These are phyloP conservation scores for Antigone vipio DNA, from an alignment of 2,113 vertebrate genomes.

Conservation along the genomic window DNA sequence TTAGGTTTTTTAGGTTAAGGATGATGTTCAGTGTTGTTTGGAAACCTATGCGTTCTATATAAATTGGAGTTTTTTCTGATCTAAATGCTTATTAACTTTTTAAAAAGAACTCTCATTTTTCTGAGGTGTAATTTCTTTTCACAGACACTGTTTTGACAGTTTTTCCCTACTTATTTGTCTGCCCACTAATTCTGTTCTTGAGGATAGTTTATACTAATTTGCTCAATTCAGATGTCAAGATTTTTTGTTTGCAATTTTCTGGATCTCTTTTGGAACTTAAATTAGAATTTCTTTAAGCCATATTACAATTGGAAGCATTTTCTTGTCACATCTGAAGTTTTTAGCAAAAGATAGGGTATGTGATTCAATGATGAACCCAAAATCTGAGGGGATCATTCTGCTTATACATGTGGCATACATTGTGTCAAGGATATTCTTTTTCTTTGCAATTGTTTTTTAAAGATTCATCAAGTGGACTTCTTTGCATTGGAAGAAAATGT, in stretches of 20 bases:
- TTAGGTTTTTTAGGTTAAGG: background rate
- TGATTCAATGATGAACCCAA: background rate
- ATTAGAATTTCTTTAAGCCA: background rate
- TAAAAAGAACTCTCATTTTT: background rate
- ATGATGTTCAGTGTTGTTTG: background rate
- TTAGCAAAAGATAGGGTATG: background rate
- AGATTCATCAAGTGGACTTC: background rate
- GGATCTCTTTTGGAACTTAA: background rate
- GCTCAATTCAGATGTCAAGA: background rate
- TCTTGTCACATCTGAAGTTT: background rate
- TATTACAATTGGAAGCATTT: background rate
- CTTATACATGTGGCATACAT: accelerated
- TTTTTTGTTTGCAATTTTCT: background rate
- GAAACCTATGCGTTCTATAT: background rate
- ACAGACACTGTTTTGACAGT: background rate
- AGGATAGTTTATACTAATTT: background rate
- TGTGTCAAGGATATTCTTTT: background rate
- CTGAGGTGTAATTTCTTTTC: background rate
- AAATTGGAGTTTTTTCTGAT: background rate
- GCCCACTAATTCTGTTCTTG: background rate
- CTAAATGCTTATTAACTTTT: background rate
- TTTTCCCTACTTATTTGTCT: background rate
- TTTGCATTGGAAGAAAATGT: background rate
- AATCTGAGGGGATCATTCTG: background rate
- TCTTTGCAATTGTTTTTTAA: background rate